Percentiles rank a stretch among this genome's conserved stretches.
phyloP scores from a whole-genome alignment of 2,797 vertebrate species.

The Nasua narica region DNA sequence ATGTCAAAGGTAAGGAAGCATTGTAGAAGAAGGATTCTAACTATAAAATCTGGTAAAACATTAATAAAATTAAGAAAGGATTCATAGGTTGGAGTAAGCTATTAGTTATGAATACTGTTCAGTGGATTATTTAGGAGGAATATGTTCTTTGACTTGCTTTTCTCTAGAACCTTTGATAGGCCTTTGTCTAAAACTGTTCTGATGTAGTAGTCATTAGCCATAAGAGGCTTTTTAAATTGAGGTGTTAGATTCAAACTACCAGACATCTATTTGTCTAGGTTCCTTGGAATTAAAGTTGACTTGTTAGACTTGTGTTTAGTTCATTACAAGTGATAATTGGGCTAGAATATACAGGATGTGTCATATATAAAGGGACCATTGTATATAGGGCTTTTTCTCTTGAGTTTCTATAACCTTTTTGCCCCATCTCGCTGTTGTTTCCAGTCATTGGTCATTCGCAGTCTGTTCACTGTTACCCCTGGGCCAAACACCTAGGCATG shows the following conservation, averaged over 20 bases:
- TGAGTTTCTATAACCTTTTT: not conserved
- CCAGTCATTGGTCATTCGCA: not conserved
- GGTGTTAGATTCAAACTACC: not conserved
- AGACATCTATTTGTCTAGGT: not conserved
- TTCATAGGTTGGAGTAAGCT: not conserved
- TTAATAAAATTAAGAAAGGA: conserved; percentile 25
- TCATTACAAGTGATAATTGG: not conserved
- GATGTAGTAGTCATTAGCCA: not conserved
- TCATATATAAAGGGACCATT: not conserved
- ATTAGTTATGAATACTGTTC: not conserved
- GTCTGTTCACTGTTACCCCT: not conserved
- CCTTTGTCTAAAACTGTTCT: conserved; percentile 2
- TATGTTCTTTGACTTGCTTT: not conserved
- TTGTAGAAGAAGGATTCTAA: not conserved
- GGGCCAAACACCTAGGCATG: not conserved
- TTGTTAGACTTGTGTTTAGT: not conserved
- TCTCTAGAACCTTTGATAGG: not conserved
- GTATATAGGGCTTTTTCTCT: not conserved
- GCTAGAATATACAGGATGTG: not conserved
- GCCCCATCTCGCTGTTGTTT: not conserved
- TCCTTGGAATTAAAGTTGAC: not conserved
- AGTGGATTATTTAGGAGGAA: not conserved
- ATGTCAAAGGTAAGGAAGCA: not conserved
- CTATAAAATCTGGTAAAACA: conserved; percentile 15
- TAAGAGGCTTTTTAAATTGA: not conserved